Evolutionary conservation across 1,140 invertebrate genomes (phyloP), one percentile per base, ranked within the genome.

Genomic region (Cydia fagiglandana): DNA sequence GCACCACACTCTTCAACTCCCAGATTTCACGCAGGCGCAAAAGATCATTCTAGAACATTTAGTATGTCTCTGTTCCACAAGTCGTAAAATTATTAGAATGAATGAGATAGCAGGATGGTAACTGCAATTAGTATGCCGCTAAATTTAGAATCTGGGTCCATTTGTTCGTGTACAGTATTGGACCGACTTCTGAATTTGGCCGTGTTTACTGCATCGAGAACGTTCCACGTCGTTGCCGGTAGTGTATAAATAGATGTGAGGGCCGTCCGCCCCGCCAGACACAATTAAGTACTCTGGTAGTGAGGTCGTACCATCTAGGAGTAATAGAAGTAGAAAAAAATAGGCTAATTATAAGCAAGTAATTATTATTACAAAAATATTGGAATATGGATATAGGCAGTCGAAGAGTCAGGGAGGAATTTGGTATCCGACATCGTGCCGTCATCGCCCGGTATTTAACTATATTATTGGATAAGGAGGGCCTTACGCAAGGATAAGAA

Each of bases 371-470:
- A 38, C 38, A 70, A 38, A 10, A 68, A 10, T 4, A 38, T 41
- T 38, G 66, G 24, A 70, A 38, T 20, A 70, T 70, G 66, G 66
- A 70, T n/a, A 17, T 70, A 70, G 9, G 30, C 34, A 17, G 34
- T 17, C 15, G 17, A 34, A 38, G 2, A 70, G 6, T 70, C 30
- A 70, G 66, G 64, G 66, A 70, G 66, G 34, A 41, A 38, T 70
- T 38, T 38, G 34, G 17, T 70, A 38, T 38, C 30, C 28, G 66
- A 24, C 30, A 38, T 70, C 66, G 34, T 70, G 66, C 66, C 20
- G 66, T 70, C 66, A 70, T 70, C 66, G 66, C 66, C 66, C 66
- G 66, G 66, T 70, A 17, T 70, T 70, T 70, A 70, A 70, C n/a
- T 38, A 38, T 70, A 17, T 61, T 38, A 70, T 38, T 38, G 66